Base-by-base conservation (phyloP, 2,797 vertebrate genomes). In the Pseudomugil tenellus region DNA sequence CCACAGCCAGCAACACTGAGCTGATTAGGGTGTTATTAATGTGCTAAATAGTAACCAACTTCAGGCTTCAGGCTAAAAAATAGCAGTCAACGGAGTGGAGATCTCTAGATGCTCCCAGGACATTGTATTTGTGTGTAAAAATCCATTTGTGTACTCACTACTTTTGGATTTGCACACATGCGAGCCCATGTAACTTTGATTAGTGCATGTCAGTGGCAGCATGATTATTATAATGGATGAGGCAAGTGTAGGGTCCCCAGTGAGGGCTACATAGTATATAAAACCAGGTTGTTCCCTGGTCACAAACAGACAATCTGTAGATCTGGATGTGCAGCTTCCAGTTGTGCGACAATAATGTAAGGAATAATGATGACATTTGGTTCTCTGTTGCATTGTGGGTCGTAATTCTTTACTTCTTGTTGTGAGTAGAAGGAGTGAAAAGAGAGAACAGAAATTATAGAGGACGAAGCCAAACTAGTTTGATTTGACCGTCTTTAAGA, bases 171-270 rank as follows among this genome's bases (percentile, higher is more conserved):
- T 0, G 16, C 53, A 58, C 58, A 63, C 48, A 34, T 60, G 69
- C 46, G 37, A 59, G 61, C 13, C 57, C 17, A 35, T 74, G 70
- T 74, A 72, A 80, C 74, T 81, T 77, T 84, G 76, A 90, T 90
- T 82, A 81, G 64, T 86, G 78, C 76, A 58, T 89, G 90, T 92
- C 90, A 91, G 21, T 34, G 70, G 67, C 72, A 57, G 62, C 58
- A 39, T 72, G 81, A 72, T 69, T 76, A 85, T 89, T 86, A 77
- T 92, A 91, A 92, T 94, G 89, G 91, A 94, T 92, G 91, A 89
- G 91, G 64, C 52, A 46, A 28, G 68, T 58, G 31, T 67, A 37
- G 61, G 54, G 87, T 91, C 91, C 87, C 89, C 61, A 69, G 90
- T 87, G 91, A 91, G 78, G 25, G n/a, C 13, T 66, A 62, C 19